Evolutionary conservation across 2,888 invertebrate species (phyloP), one percentile per base, ranked within the genome.

Genomic region (Empis livida): DNA sequence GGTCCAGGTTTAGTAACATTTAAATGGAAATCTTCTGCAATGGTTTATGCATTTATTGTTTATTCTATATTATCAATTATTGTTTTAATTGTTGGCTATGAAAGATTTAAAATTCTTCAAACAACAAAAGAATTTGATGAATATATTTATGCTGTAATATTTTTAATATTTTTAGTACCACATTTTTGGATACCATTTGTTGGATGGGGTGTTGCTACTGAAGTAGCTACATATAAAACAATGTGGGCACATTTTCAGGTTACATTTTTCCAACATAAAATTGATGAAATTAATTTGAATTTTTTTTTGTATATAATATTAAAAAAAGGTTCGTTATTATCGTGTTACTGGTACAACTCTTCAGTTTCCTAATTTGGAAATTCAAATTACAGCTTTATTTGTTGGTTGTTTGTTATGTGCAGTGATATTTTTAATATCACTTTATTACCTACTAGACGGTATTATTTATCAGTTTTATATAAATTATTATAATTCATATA

Each of bases 171-270:
- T 56, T 68, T 81, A 39, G 71, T 79, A 5, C 81, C 81, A 0
- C 80, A 80, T 58, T 81, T 81, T 62, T 79, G 78, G 76, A 78
- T 80, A 41, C 58, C 80, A 0, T 80, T 77, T 56, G 78, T 79
- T 16, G 80, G 80, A 1, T 81, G 80, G 80, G 79, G 80, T 1
- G 80, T 80, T 16, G 81, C 80, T 1, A 71, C 72, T 45, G 76
- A 80, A 60, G 80, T 81, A 13, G 79, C 79, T 50, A 73, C 76
- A 52, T 81, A 81, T 59, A 81, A 81, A 64, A 80, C 79, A 41
- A 77, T 73, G 58, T 81, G 80, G 80, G 78, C 75, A 20, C 73
- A 71, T 53, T 81, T 79, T 64, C 81, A 81, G 67, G 74, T 80
- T 57, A 10, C n/a, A 9, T 2, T n/a, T 5, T 13, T 16, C 8